Conservation (phyloP, 2,888 invertebrate species). For the Pollenia angustigena region DNA sequence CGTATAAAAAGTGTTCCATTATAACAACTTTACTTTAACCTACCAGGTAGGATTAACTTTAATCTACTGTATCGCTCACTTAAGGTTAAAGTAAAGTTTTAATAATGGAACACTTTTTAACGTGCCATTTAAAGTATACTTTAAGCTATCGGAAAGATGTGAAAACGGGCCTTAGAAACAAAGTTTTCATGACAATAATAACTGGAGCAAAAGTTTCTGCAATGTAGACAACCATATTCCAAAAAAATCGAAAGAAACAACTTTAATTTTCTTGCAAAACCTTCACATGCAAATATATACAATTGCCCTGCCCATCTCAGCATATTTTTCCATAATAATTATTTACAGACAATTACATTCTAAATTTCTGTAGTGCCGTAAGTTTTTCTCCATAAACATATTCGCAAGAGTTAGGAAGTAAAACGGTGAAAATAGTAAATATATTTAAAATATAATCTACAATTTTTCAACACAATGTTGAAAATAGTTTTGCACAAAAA, state of each 20-base stretch:
- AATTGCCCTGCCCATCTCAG: neutral
- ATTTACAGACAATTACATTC: constrained; percentile 38
- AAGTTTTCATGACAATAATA: no score
- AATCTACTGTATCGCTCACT: no score
- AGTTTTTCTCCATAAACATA: neutral
- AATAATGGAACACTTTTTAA: no score
- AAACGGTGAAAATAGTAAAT: constrained; percentile 37
- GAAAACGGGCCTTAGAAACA: no score
- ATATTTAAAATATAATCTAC: constrained; percentile 18
- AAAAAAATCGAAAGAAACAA: neutral
- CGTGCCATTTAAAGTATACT: no score
- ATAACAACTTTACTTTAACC: no score
- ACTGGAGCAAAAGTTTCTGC: no score
- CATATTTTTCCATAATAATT: neutral
- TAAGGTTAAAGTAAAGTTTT: no score
- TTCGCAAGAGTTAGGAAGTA: neutral
- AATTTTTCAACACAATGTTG: neutral
- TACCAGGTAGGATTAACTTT: no score
- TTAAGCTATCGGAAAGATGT: no score
- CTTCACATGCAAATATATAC: constrained; percentile 6
- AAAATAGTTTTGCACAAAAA: constrained; percentile 18
- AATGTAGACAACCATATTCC: no score
- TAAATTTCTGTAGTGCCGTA: constrained; percentile 2
- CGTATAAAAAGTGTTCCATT: no score
- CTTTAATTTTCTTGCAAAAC: neutral